Evolutionary conservation across 2,888 invertebrate genomes (phyloP).

Genomic region (Drosophila paranaensis): DNA sequence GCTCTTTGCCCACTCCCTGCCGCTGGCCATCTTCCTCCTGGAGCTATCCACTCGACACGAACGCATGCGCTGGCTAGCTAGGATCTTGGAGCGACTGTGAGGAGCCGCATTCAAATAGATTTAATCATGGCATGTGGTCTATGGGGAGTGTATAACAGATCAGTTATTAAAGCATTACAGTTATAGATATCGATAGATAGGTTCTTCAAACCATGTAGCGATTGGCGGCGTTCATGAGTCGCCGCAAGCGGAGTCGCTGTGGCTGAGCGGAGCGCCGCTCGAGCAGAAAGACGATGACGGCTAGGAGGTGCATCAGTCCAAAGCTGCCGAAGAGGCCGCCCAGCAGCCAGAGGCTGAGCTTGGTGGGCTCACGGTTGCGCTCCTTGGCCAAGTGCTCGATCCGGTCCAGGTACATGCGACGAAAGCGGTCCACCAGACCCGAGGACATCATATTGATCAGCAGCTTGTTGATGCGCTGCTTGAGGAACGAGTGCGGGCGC

Average conservation of each 20-base stretch:
- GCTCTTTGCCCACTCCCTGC: conserved; percentile 18
- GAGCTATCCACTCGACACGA: conserved; percentile 38
- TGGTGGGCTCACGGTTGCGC: conserved; percentile 49
- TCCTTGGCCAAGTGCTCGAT: conserved; percentile 21
- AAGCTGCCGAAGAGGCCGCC: conserved; percentile 70
- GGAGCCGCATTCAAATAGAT: too few species aligned
- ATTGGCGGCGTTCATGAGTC: conserved; percentile 43
- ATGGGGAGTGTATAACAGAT: neutral
- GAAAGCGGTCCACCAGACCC: conserved; percentile 67
- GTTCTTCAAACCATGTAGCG: conserved; percentile 31
- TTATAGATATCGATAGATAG: too few species aligned
- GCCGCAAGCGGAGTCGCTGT: conserved; percentile 21
- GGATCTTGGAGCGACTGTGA: conserved; percentile 23
- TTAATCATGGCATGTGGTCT: neutral
- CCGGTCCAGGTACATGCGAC: conserved; percentile 63
- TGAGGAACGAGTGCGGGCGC: conserved; percentile 74
- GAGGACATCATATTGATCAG: conserved; percentile 71
- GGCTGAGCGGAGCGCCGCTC: conserved; percentile 52
- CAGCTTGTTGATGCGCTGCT: conserved; percentile 56
- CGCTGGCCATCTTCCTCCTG: conserved; percentile 38
- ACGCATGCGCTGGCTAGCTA: conserved; percentile 15
- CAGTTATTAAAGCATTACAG: too few species aligned
- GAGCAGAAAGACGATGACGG: conserved; percentile 66
- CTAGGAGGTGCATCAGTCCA: conserved; percentile 47
- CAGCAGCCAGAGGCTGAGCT: conserved; percentile 64